Evolutionary conservation across 2,113 vertebrate species (phyloP), one percentile per base, ranked within the genome.

Genomic region (Hyperopisus bebe): DNA sequence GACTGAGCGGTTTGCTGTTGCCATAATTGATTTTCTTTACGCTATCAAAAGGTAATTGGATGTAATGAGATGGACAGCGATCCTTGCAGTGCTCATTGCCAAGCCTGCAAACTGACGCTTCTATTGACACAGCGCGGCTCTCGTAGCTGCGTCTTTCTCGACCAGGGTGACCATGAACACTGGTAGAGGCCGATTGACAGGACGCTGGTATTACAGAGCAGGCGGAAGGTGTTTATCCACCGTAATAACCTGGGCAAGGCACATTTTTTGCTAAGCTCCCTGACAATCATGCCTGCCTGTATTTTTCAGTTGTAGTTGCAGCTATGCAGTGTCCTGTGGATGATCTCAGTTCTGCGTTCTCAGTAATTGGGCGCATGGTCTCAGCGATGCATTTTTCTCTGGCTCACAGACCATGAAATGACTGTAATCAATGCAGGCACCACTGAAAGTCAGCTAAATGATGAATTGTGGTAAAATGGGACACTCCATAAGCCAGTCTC

Each of bases 391-490:
- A 80, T 50, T 86, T 48, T 86, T 50, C 46, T 47, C 44, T 50
- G n/a, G 46, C 47, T 47, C 83, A 50, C 44, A 47, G 44, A 86
- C 44, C 21, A 46, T 86, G 83, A 50, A 86, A 86, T 47, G 83
- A 86, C 42, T 86, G 21, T 47, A 50, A 86, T 86, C 83, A 80
- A 80, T 80, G 74, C 31, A 80, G 83, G 50, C 83, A 50, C 44
- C 47, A 6, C 48, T 13, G 83, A 15, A 86, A 90, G 84, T 88
- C 27, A 47, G 66, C 66, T 77, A 77, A 86, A 55, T 86, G 89
- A 87, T 87, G 62, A 90, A 90, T 90, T 90, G 58, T 90, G 55
- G 24, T 21, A 74, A 84, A 90, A 90, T 70, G 89, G 83, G 84
- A 87, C 84, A 87, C 58, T 87, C 86, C 89, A 77, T 74, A 62